Evolutionary conservation across 1,140 invertebrate species (phyloP), one percentile per base, ranked within the genome.

Genomic region (Bathynomus jamesi): DNA sequence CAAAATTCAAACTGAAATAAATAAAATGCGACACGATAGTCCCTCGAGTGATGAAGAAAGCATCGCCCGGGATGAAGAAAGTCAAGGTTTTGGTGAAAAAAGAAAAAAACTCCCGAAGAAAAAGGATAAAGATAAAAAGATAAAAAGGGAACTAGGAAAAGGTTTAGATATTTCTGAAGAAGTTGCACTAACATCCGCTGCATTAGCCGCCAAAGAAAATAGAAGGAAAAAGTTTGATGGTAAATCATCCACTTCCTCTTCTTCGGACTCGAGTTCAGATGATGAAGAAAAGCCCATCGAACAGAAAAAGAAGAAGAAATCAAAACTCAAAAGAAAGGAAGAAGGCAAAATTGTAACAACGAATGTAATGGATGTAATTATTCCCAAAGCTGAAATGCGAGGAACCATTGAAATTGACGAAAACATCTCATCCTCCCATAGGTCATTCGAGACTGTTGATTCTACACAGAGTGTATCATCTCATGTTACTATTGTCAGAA

Each of bases 221-320:
- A 60, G 72, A 24, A 67, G 68, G 5, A 53, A 53, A 67, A 74
- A 74, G 25, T 69, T 65, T 10, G 29, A 40, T 24, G 67, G 67
- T 17, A 74, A 74, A 62, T 7, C 46, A 25, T 46, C 25, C 28
- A 29, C 65, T 17, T 75, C 65, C 5, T 72, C 67, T 25, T 78
- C 77, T 8, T 76, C 71, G 4, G 72, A 69, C 25, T 75, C 73
- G 21, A 73, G 70, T 30, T 78, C 74, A 17, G 70, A 74, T 17
- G 67, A 72, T 28, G 67, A 71, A 64, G 53, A 72, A 25, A 65
- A 71, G n/a, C 64, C 64, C 13, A 46, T 40, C 1, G 67, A 63
- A 17, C 66, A 74, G 7, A 28, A 61, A 17, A 74, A 74, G 65
- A 74, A 70, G 32, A 70, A 69, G 29, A 74, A 74, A 30, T 46